Conservation (phyloP, 2,797 vertebrate species). For the Carapus acus region DNA sequence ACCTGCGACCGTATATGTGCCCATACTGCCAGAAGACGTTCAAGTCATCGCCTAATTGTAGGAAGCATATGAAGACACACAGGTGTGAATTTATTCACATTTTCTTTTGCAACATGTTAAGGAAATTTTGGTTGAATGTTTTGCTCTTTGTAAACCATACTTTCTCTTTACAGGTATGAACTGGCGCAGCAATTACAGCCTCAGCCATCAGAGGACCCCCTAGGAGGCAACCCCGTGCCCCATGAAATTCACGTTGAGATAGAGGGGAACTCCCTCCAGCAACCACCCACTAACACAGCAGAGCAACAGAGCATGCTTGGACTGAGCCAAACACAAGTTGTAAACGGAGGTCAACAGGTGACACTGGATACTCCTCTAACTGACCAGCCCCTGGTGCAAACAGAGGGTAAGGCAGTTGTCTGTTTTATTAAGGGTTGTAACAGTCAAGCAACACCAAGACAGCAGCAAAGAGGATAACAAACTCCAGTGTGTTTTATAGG, state of each 20-base stretch:
- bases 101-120: too few species aligned
- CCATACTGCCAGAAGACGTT: constrained; percentile 99
- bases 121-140: too few species aligned
- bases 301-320: constrained; percentile 84
- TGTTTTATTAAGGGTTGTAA: too few species aligned
- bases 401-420: constrained; percentile 74
- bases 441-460: too few species aligned
- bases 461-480: too few species aligned
- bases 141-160: background rate
- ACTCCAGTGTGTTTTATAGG: too few species aligned
- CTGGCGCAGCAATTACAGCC: constrained; percentile 92
- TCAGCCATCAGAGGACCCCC: constrained; percentile 71
- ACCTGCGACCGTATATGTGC: constrained; percentile 95
- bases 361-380: constrained; percentile 75
- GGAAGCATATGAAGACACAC: constrained; percentile 99
- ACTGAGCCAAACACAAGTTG: constrained; percentile 80
- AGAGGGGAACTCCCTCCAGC: constrained; percentile 76
- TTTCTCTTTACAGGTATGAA: constrained; percentile 77
- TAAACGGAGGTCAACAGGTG: constrained; percentile 78
- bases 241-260: constrained; percentile 86
- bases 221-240: constrained; percentile 72
- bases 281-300: constrained; percentile 54
- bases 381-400: constrained; percentile 80
- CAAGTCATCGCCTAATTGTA: constrained; percentile 96
- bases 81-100: constrained; percentile 69